Base-by-base conservation (phyloP, 2,797 vertebrate genomes). In the Alexandromys oeconomus region DNA sequence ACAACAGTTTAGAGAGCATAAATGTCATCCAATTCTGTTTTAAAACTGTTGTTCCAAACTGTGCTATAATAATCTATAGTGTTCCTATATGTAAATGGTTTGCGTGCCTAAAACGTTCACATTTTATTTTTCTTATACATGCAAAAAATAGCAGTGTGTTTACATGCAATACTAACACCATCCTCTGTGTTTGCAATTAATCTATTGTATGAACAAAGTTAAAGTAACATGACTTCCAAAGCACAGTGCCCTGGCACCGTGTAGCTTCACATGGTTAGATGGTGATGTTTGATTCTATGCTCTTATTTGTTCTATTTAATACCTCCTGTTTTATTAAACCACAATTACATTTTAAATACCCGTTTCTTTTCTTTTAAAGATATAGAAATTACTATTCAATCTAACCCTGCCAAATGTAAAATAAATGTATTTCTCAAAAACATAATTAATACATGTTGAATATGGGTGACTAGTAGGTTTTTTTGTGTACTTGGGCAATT, bases 331-430 rank as follows among this genome's bases (percentile, higher is more conserved):
- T 98, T 97, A 81, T 57, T 17, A 54, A 57, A 98, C 90, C 89
- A 95, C 97, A 98, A 96, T 97, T 98, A 98, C 97, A 98, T 96
- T 99, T 98, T 98, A 98, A 96, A 99, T 98, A 98, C 96, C 98
- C 97, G 97, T 97, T 98, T 97, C 94, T 97, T 98, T 94, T 97
- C 94, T 79, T 95, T 95, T 76, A 87, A 97, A 94, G 87, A 69
- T 78, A 96, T 91, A 96, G 91, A 98, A 97, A 95, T 96, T 46
- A 97, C 97, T 98, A 98, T 93, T 96, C 94, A 98, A 98, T 97
- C 88, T 96, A 98, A 98, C 97, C 98, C 98, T 99, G 98, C 98
- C 98, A 98, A 98, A 98, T 98, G 98, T 98, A 98, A 99, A 99
- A 98, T 98, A 97, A 82, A 93, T 15, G 89, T 97, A 93, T 97